Evolutionary conservation across 2,888 invertebrate genomes (phyloP).

Genomic region (Heliconius aoede): DNA sequence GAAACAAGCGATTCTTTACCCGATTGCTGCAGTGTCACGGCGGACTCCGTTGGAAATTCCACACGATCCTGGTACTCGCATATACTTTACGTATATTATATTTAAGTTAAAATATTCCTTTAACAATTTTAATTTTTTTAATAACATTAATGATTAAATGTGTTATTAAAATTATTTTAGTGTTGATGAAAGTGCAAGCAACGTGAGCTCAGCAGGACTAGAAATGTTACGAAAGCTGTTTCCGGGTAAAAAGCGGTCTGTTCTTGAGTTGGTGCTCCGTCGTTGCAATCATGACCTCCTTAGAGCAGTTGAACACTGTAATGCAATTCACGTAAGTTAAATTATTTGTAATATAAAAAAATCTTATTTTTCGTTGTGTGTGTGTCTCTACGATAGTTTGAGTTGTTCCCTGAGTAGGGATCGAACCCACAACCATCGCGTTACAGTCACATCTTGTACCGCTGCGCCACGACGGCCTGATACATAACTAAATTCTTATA

Average conservation of each 20-base stretch:
- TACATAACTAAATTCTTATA: too few relatives aligned
- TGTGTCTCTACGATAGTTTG: too few relatives aligned
- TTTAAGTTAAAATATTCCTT: neutral
- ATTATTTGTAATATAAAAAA: too few relatives aligned
- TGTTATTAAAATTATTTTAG: slow-evolving; percentile 41
- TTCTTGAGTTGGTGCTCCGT: slow-evolving; percentile 94
- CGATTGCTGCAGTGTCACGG: slow-evolving; percentile 71
- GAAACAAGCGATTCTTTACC: slow-evolving; percentile 78
- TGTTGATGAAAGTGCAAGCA: slow-evolving; percentile 60
- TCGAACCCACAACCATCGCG: too few relatives aligned
- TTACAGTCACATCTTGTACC: too few relatives aligned
- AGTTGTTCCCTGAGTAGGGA: too few relatives aligned
- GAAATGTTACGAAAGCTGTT: slow-evolving; percentile 95
- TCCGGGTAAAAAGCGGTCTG: slow-evolving; percentile 93
- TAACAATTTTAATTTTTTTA: neutral
- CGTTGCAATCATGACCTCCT: slow-evolving; percentile 96
- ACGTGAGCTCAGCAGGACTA: slow-evolving; percentile 88
- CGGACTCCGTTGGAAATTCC: slow-evolving; percentile 65
- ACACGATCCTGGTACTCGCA: slow-evolving; percentile 41
- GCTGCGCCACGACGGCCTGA: too few relatives aligned
- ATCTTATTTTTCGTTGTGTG: too few relatives aligned
- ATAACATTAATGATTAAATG: neutral
- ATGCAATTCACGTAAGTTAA: slow-evolving; percentile 72
- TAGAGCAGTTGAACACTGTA: slow-evolving; percentile 94
- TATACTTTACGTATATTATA: slow-evolving; percentile 11